Conservation (phyloP, 2,113 vertebrate species). For the Glaucomys volans region DNA sequence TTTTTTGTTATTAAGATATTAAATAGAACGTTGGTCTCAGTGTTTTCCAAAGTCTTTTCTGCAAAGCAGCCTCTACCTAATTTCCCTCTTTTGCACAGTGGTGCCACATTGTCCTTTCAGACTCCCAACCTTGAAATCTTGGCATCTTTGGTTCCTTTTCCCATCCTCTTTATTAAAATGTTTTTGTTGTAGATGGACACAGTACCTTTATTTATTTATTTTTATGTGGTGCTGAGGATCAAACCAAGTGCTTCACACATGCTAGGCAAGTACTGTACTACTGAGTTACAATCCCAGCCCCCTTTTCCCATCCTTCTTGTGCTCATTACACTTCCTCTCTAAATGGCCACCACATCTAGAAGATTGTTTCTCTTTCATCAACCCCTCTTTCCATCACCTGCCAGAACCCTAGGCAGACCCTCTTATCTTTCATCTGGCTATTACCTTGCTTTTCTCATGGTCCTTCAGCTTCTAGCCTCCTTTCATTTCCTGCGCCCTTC, state of each 20-base stretch:
- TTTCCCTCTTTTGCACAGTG: not conserved
- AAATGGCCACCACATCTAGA: not conserved
- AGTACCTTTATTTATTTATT: no score
- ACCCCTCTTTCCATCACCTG: not conserved
- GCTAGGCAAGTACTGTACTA: no score
- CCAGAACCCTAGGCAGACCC: not conserved
- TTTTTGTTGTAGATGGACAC: no score
- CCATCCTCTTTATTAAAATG: not conserved
- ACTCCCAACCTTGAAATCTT: not conserved
- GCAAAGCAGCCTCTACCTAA: not conserved
- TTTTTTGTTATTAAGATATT: conserved; percentile 12
- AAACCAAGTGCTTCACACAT: no score
- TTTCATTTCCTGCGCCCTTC: not conserved
- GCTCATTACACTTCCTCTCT: not conserved
- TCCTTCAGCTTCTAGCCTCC: not conserved
- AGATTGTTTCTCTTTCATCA: not conserved
- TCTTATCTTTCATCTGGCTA: not conserved
- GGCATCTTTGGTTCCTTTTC: not conserved
- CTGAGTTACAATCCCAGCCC: not conserved
- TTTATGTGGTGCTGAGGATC: no score
- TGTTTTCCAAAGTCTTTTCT: conserved; percentile 45
- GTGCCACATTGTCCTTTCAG: not conserved
- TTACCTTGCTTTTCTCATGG: not conserved
- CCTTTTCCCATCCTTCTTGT: accelerated
- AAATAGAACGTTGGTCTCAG: not conserved